phyloP scores from a whole-genome alignment of 2,113 vertebrate species.

The Acanthisitta chloris region DNA sequence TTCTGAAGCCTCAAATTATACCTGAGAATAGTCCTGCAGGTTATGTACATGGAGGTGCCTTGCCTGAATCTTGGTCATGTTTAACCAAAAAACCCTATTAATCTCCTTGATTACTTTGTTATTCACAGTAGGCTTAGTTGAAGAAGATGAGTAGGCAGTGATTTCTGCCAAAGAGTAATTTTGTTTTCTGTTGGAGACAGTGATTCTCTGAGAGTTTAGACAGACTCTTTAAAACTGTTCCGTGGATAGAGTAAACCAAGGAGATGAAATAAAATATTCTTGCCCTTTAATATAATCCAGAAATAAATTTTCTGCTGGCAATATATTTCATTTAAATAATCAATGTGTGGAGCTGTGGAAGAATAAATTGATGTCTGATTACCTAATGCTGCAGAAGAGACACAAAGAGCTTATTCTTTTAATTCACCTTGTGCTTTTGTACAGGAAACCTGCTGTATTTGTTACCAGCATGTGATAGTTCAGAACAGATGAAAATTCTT shows the following conservation, averaged over 20 bases:
- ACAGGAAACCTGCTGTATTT: neutral
- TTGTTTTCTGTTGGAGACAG: neutral
- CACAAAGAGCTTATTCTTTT: neutral
- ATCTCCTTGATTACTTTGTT: neutral
- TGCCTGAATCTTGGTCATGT: neutral
- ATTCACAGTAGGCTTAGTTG: neutral
- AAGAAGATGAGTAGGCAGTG: neutral
- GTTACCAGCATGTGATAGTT: neutral
- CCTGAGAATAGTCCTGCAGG: neutral
- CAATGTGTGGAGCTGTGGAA: neutral
- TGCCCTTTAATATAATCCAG: neutral
- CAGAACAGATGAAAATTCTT: neutral
- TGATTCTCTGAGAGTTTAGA: neutral
- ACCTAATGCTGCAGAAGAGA: neutral
- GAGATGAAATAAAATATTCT: neutral
- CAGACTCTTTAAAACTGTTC: neutral
- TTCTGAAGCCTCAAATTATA: neutral
- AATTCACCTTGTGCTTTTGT: neutral
- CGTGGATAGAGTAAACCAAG: neutral
- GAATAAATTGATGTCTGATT: constrained; percentile 3
- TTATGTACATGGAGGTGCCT: neutral
- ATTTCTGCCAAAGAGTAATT: neutral
- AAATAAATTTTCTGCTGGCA: neutral
- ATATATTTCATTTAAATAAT: neutral
- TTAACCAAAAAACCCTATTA: neutral